Percentiles rank a stretch among this genome's conserved stretches.
phyloP scores from a whole-genome alignment of 2,888 invertebrate genomes.

The Biston stratarius region DNA sequence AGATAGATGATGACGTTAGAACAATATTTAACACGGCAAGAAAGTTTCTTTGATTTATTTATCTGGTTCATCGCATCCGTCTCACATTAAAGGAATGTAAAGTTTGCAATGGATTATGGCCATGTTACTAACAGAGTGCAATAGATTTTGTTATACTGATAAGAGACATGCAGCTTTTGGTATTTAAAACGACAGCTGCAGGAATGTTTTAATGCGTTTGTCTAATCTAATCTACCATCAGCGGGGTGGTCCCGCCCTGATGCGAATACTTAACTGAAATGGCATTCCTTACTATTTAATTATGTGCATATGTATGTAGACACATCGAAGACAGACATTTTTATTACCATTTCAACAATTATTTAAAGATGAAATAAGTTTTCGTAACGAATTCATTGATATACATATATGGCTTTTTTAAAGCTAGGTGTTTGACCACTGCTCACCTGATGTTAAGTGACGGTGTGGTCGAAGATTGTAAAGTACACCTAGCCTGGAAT shows the following conservation, averaged over 20 bases:
- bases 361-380: too few species aligned
- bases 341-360: background rate
- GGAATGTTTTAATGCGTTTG: conserved; percentile 26
- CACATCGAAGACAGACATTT: background rate
- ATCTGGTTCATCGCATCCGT: too few species aligned
- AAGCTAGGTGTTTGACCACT: too few species aligned
- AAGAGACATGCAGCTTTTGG: conserved; percentile 21
- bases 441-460: too few species aligned
- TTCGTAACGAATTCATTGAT: too few species aligned
- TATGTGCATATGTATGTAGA: background rate
- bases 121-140: conserved; percentile 1
- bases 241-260: conserved; percentile 19
- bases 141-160: conserved; percentile 13
- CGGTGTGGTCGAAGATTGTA: too few species aligned
- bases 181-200: conserved; percentile 33
- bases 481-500: too few species aligned
- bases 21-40: too few species aligned
- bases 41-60: too few species aligned
- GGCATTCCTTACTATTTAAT: background rate
- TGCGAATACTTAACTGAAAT: conserved; percentile 7
- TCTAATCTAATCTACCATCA: conserved; percentile 29
- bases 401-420: too few species aligned
- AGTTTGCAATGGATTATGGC: background rate
- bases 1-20: too few species aligned
- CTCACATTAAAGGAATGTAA: background rate